These are phyloP conservation scores for Ephestia elutella DNA, from an alignment of 1,140 invertebrate genomes.

Conservation along the genomic window DNA sequence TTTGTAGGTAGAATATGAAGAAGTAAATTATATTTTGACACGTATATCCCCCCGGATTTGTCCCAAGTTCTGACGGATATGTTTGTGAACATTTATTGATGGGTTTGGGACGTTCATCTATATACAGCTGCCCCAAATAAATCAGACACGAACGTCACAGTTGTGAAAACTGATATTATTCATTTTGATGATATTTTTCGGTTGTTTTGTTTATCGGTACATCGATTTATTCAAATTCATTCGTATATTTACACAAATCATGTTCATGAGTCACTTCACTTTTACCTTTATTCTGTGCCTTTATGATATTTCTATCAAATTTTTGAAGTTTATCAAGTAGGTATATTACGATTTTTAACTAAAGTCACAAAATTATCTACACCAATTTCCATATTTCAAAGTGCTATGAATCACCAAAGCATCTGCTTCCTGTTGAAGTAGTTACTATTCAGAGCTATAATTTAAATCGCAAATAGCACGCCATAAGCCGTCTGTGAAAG, in stretches of 20 bases:
- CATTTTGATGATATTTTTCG: conserved; percentile 17
- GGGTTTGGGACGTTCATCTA: conserved; percentile 29
- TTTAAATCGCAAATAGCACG: not conserved
- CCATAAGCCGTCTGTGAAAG: not conserved
- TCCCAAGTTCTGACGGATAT: conserved; percentile 25
- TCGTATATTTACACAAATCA: no score
- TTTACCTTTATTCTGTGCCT: no score
- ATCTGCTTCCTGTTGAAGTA: no score
- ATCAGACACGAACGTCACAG: conserved; percentile 24
- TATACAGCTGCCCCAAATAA: conserved; percentile 35
- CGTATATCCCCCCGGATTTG: conserved; percentile 13
- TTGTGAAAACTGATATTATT: conserved; percentile 41
- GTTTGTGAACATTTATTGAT: conserved; percentile 39
- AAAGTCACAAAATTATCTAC: no score
- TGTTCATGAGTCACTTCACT: no score
- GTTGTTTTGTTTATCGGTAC: not conserved
- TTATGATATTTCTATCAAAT: no score
- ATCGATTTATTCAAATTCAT: no score
- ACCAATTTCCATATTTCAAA: no score
- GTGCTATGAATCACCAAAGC: no score
- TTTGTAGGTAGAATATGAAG: conserved; percentile 1
- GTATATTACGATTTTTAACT: no score
- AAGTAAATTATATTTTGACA: conserved; percentile 10
- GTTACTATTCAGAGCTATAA: no score
- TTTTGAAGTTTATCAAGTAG: no score